A percentile compares a stretch with the other conserved stretches of the same genome.
phyloP scores from a whole-genome alignment of 2,113 vertebrate genomes.

The Crotophaga sulcirostris region DNA sequence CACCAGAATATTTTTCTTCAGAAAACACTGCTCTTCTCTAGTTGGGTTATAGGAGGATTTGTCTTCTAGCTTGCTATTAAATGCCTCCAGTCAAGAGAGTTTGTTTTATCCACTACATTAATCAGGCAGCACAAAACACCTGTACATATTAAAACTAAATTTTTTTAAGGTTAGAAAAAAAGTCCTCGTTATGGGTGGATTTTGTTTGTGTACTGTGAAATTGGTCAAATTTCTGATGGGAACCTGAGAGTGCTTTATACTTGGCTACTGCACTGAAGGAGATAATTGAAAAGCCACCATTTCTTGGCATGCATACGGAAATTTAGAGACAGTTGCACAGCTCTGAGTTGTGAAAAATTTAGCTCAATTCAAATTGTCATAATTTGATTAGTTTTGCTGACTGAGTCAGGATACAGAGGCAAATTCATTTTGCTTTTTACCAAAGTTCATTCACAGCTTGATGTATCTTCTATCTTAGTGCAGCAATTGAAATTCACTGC shows the following conservation, averaged over 20 bases:
- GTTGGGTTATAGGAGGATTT: not conserved
- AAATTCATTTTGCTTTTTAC: constrained; percentile 6
- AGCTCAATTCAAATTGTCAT: constrained; percentile 6
- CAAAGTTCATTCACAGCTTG: constrained; percentile 37
- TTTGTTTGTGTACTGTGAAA: not conserved
- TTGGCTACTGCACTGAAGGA: not conserved
- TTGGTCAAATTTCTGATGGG: not conserved
- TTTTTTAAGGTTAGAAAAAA: not conserved
- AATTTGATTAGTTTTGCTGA: constrained; percentile 50
- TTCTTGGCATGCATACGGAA: not conserved
- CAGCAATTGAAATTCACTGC: not conserved
- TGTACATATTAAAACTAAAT: not conserved
- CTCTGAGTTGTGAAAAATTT: constrained; percentile 23
- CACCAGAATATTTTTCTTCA: not conserved
- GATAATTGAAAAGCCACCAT: not conserved
- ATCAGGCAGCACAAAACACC: not conserved
- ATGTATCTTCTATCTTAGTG: not conserved
- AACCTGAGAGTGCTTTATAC: not conserved
- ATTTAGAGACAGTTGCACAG: not conserved
- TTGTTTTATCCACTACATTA: not conserved
- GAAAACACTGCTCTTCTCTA: not conserved
- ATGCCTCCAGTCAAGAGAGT: not conserved
- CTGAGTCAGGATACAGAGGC: constrained; percentile 27
- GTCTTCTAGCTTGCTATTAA: not conserved
- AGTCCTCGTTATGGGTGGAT: not conserved